Evolutionary conservation across 2,797 vertebrate species (phyloP), one percentile per base, ranked within the genome.

Genomic region (Rousettus madagascariensis): DNA sequence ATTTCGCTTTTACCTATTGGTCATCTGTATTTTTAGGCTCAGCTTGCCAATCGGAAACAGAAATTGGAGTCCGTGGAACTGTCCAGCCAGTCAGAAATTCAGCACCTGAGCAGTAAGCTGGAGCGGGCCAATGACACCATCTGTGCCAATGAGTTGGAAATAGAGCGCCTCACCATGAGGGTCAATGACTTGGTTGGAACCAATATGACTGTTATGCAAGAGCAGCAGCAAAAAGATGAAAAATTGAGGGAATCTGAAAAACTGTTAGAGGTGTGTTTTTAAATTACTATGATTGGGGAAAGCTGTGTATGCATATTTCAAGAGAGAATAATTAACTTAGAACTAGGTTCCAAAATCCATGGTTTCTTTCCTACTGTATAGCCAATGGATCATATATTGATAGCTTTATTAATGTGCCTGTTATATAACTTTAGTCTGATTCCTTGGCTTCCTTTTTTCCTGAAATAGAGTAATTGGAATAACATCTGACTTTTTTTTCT

Each of bases 131-230:
- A 98, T 77, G 98, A 98, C 95, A 98, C 98, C 16, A 97, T 99
- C 95, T 98, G 98, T 97, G 97, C 98, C 86, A 99, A 99, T 12
- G 98, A 99, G 97, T 88, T 99, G 68, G 99, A 99, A 93, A 98
- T 99, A 97, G 98, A 99, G 92, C 98, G 98, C 20, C 98, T 99
- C 72, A 98, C 98, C 86, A 97, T 98, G 59, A 98, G 96, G 38
- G 97, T 98, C 96, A 98, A 98, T 0, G 97, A 98, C 95, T 96
- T 99, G 86, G 97, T 97, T 1, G 97, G 98, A 90, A 97, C 96
- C 91, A 98, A 98, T n/a, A 96, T 55, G 59, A 46, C 92, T 22
- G 96, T 98, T 71, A 95, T 98, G 69, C 95, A 98, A 57, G 98
- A 98, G 63, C 98, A 98, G 84, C 97, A 90, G n/a, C 98, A 97